Percentiles rank a stretch among this genome's conserved stretches.
Conservation (phyloP, 2,113 vertebrate genomes). For the Hemibagrus wyckioides region DNA sequence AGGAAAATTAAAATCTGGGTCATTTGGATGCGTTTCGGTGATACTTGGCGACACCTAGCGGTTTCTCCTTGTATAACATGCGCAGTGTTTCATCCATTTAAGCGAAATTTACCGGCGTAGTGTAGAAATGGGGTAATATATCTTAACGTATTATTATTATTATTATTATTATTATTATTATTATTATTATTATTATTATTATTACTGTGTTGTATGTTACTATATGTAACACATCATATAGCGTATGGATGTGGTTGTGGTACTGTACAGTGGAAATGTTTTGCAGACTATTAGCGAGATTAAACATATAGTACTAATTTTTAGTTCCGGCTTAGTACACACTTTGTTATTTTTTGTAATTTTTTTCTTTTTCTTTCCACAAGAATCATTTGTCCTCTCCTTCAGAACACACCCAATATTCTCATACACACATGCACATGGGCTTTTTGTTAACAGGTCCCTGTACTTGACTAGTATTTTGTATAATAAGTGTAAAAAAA, state of each 20-base stretch:
- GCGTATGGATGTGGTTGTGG: background rate
- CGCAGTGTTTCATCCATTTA: background rate
- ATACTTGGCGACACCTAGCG: slow-evolving; percentile 42
- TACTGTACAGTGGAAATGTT: background rate
- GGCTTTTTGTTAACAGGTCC: background rate
- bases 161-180: background rate
- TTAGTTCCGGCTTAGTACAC: background rate
- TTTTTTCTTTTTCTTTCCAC: too few relatives aligned
- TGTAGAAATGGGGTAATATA: background rate
- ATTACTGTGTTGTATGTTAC: background rate
- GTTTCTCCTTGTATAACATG: background rate
- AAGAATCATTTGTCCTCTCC: background rate
- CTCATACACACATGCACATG: background rate
- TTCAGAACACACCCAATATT: background rate
- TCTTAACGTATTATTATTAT: background rate
- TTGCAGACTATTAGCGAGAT: background rate
- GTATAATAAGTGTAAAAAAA: background rate
- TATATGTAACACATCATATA: too few relatives aligned
- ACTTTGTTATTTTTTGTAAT: background rate
- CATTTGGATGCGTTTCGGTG: background rate
- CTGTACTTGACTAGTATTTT: background rate
- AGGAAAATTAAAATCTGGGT: slow-evolving; percentile 20
- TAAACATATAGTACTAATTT: background rate
- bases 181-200: background rate
- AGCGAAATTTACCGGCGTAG: background rate